Evolutionary conservation across 2,113 vertebrate species (phyloP), one percentile per base, ranked within the genome.

Genomic region (Gyps fulvus): DNA sequence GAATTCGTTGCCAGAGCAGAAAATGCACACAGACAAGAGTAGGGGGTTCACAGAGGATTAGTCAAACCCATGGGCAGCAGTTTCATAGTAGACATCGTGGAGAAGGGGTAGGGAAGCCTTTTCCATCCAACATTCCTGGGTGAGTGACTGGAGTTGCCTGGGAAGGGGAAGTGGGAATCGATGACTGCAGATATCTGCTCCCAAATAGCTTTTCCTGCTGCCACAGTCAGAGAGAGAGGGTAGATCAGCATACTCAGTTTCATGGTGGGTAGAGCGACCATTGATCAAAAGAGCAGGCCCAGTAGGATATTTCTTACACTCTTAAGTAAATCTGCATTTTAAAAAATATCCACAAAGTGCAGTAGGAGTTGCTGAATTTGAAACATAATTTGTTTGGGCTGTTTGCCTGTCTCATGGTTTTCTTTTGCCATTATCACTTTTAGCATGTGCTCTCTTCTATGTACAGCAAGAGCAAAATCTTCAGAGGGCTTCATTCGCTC

Each of bases 181-280:
- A 22, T 2, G 10, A 19, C 6, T 61, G 34, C 34, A 47, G 40
- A 14, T 61, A 14, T 0, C 23, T 38, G 17, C 2, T 69, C 11
- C n/a, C 43, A 29, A 13, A 10, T 4, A 21, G 4, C 17, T 72
- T 72, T 89, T 45, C 26, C 40, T 36, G 1, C 20, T 50, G 36
- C 27, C 26, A 11, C 3, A 7, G 23, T 65, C 52, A 89, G 57
- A 63, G 18, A 36, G 29, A 38, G 10, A 8, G 10, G 1, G 1
- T 50, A 50, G 38, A 34, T 40, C 6, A 8, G 9, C 1, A 1
- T 31, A 10, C 8, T 14, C 4, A 2, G 11, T 73, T 81, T 47
- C 13, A 4, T 6, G 32, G 34, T 1, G 12, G 13, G 5, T 32
- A 62, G 13, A 26, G 31, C 1, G 0, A 54, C 74, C 34, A 16